Conservation (phyloP, 2,888 invertebrate genomes). For the Nemotelus pantherinus region DNA sequence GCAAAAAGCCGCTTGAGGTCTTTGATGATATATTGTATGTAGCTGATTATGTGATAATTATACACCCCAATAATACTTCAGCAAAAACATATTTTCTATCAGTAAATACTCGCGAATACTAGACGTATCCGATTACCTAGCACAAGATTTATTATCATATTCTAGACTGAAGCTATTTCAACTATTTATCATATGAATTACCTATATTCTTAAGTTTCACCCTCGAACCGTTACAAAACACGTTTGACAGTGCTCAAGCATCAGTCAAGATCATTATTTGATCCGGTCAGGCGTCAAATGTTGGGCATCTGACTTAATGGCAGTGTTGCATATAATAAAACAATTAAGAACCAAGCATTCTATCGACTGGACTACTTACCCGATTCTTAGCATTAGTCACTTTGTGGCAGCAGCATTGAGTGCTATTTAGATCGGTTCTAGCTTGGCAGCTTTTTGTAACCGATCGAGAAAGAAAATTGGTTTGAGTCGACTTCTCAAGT, state of each 20-base stretch:
- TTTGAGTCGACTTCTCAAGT: neutral
- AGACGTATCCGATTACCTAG: too few relatives aligned
- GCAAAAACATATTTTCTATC: too few relatives aligned
- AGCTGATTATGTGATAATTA: too few relatives aligned
- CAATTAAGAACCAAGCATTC: conserved; percentile 26
- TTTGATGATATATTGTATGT: too few relatives aligned
- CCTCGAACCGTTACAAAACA: conserved; percentile 35
- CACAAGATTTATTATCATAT: too few relatives aligned
- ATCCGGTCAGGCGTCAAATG: neutral
- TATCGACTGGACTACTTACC: conserved; percentile 43
- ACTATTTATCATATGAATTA: too few relatives aligned
- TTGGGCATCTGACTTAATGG: conserved; percentile 10
- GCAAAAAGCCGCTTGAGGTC: too few relatives aligned
- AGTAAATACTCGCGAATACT: too few relatives aligned
- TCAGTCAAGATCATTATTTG: neutral
- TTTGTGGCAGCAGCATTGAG: conserved; percentile 19
- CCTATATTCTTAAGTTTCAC: neutral
- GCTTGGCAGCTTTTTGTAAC: neutral
- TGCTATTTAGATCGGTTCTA: conserved; percentile 2
- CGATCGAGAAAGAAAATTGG: conserved; percentile 7
- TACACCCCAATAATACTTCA: too few relatives aligned
- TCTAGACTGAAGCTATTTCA: too few relatives aligned
- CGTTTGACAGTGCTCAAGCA: neutral
- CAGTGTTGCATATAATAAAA: neutral
- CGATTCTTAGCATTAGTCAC: conserved; percentile 14